Evolutionary conservation across 2,113 vertebrate genomes (phyloP).

Genomic region (Malurus alboscapulatus): DNA sequence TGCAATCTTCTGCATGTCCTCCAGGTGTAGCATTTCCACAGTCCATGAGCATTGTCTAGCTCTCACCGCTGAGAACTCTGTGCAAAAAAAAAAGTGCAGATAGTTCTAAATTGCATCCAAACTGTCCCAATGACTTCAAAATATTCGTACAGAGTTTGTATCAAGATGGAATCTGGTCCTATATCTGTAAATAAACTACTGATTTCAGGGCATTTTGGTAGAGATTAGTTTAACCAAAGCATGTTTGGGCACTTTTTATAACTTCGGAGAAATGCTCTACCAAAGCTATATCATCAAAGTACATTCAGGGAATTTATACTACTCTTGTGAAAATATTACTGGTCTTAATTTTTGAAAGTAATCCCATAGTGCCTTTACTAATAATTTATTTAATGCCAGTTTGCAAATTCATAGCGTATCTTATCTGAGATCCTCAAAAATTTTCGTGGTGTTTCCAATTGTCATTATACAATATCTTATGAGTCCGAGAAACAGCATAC

Average conservation of each 20-base stretch:
- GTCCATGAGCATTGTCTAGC: neutral
- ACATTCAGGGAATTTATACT: neutral
- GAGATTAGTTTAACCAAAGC: neutral
- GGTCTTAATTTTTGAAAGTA: neutral
- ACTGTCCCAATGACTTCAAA: neutral
- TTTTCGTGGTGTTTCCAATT: neutral
- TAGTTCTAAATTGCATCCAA: neutral
- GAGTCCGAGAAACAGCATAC: neutral
- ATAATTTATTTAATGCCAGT: neutral
- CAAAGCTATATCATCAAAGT: neutral
- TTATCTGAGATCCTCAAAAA: neutral
- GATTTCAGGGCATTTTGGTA: neutral
- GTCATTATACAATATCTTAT: neutral
- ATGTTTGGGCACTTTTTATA: neutral
- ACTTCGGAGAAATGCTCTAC: neutral
- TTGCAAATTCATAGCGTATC: neutral
- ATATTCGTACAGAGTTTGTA: neutral
- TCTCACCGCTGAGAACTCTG: neutral
- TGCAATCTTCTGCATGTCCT: neutral
- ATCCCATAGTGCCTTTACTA: neutral
- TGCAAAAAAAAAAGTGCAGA: neutral
- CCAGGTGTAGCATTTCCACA: slow-evolving; percentile 41
- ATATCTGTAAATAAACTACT: neutral
- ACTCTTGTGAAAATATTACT: neutral
- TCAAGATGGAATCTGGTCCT: neutral